Conservation (phyloP, 2,888 invertebrate genomes). For the Drosophila gaucha region DNA sequence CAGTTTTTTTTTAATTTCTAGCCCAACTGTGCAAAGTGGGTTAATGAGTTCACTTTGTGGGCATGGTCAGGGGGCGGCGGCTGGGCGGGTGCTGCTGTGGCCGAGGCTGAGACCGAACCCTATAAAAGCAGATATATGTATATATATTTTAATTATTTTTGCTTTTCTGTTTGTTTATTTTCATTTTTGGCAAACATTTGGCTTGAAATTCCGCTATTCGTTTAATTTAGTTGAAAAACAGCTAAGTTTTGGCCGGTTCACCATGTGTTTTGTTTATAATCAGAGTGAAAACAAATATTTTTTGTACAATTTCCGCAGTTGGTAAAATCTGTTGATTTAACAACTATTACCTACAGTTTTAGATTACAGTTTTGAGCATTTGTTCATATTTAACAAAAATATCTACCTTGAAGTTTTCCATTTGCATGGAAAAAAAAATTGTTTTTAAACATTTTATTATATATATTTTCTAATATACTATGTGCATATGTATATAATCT, state of each 20-base stretch:
- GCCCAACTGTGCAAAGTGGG: constrained; percentile 61
- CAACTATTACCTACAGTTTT: not conserved
- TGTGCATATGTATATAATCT: not conserved
- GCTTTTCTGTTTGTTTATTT: constrained; percentile 20
- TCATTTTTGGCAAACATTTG: constrained; percentile 29
- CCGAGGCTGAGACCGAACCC: constrained; percentile 32
- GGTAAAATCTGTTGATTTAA: not conserved
- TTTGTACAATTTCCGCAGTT: constrained; percentile 24
- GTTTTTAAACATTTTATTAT: fast-evolving
- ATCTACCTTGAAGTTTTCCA: not conserved
- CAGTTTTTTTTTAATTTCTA: constrained; percentile 47
- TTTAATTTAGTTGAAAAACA: constrained; percentile 38
- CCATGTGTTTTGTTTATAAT: constrained; percentile 23
- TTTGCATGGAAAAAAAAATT: not conserved
- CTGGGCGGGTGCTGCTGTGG: too few species aligned
- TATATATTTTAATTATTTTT: constrained; percentile 12
- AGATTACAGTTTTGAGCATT: not conserved
- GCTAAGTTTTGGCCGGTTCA: constrained; percentile 26
- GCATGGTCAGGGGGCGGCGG: constrained; percentile 10
- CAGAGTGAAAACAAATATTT: constrained; percentile 28
- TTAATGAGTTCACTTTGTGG: constrained; percentile 73
- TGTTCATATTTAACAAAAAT: not conserved
- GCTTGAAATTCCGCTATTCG: constrained; percentile 19
- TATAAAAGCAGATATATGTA: constrained; percentile 16
- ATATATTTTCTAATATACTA: not conserved